Evolutionary conservation across 2,888 invertebrate genomes (phyloP).

Genomic region (Drosophila colorata): DNA sequence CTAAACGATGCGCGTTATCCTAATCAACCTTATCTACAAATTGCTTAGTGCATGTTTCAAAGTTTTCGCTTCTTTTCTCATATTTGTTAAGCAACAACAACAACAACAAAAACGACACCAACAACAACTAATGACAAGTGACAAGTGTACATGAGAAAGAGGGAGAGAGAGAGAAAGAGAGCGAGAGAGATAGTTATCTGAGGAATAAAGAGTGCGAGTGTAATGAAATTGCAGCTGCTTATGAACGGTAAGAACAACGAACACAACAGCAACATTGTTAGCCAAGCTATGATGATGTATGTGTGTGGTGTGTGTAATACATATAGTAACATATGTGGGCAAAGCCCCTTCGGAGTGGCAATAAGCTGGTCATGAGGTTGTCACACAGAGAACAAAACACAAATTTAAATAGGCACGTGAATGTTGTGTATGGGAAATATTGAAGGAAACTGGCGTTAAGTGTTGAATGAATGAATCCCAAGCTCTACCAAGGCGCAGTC

Average conservation of each 20-base stretch:
- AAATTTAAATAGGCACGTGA: neutral
- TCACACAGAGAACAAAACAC: neutral
- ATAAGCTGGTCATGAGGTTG: neutral
- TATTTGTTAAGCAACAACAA: slow-evolving; percentile 13
- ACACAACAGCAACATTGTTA: slow-evolving; percentile 19
- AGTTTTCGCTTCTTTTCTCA: neutral
- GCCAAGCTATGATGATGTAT: slow-evolving; percentile 13
- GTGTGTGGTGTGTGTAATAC: neutral
- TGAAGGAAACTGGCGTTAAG: neutral
- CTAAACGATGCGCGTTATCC: slow-evolving; percentile 6
- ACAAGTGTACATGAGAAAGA: slow-evolving; percentile 24
- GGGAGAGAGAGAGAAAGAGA: neutral
- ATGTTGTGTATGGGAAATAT: neutral
- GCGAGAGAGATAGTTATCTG: slow-evolving; percentile 1
- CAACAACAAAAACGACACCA: slow-evolving; percentile 25
- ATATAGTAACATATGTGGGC: neutral
- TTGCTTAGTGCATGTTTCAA: neutral
- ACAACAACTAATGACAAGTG: slow-evolving; percentile 17
- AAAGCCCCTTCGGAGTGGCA: neutral
- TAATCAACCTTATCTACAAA: neutral
- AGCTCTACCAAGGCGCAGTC: neutral
- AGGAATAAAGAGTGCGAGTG: slow-evolving; percentile 10
- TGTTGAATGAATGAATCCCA: neutral
- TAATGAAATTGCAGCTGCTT: slow-evolving; percentile 3
- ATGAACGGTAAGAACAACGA: slow-evolving; percentile 18